Percentiles rank a stretch among this genome's conserved stretches.
phyloP scores from a whole-genome alignment of 1,140 invertebrate species.

The Euura saliciscinereae region DNA sequence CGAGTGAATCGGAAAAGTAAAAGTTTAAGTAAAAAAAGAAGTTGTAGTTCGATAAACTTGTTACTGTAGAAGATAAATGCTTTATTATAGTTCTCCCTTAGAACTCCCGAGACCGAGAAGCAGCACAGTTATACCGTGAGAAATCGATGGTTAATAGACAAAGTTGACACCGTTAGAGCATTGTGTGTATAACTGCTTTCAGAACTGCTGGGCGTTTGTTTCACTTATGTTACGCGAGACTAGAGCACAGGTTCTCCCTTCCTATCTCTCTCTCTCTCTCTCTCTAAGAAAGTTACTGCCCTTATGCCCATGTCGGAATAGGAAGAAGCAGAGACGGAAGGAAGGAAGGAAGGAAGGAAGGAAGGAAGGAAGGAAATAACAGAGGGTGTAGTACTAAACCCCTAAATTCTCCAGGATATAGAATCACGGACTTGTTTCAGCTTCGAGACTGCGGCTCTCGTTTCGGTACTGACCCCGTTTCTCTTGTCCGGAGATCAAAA shows the following conservation, averaged over 20 bases:
- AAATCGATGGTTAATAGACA: conserved; percentile 39
- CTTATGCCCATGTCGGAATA: too few relatives aligned
- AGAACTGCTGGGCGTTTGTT: conserved; percentile 35
- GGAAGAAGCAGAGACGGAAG: background rate
- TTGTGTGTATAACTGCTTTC: conserved; percentile 28
- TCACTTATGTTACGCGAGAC: conserved; percentile 25
- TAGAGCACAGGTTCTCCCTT: too few relatives aligned
- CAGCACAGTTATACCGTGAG: conserved; percentile 22
- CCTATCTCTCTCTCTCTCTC: too few relatives aligned
- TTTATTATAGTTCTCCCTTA: background rate
- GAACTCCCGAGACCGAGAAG: background rate
- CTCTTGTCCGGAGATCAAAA: background rate
- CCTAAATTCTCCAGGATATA: background rate
- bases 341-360: background rate
- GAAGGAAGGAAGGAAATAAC: background rate
- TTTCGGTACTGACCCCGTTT: background rate
- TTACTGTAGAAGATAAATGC: conserved; percentile 1
- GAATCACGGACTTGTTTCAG: too few relatives aligned
- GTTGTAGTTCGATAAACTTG: background rate
- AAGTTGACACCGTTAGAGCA: conserved; percentile 35
- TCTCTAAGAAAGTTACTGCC: too few relatives aligned
- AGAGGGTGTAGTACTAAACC: background rate
- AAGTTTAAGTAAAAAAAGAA: background rate
- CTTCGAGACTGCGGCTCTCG: background rate
- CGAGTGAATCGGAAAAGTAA: too few relatives aligned